Conservation (phyloP, 2,797 vertebrate genomes). For the Eospalax fontanierii region DNA sequence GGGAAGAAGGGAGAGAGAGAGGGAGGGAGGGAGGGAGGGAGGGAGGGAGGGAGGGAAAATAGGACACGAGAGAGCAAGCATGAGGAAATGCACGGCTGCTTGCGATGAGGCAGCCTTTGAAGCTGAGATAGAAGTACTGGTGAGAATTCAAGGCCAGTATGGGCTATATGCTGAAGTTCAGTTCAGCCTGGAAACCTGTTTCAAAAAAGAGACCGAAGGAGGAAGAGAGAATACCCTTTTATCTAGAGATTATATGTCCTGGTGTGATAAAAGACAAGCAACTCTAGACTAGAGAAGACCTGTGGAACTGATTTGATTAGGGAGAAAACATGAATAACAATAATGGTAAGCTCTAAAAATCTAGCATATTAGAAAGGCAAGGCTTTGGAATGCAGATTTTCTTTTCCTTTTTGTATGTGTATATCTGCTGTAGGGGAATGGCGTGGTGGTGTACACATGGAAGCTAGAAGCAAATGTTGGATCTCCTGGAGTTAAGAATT, state of each 20-base stretch:
- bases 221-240: not conserved
- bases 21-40: not conserved
- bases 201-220: not conserved
- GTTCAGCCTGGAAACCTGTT: not conserved
- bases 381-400: constrained; percentile 14
- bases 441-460: not conserved
- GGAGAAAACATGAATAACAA: constrained; percentile 1
- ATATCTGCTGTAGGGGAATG: not conserved
- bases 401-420: not conserved
- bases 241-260: constrained; percentile 8
- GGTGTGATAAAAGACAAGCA: constrained; percentile 27
- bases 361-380: not conserved
- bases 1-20: not conserved
- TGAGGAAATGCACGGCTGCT: too few species aligned
- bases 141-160: not conserved
- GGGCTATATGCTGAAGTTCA: not conserved
- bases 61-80: not conserved
- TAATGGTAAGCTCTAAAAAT: not conserved
- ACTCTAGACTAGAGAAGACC: not conserved
- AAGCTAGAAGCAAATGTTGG: not conserved
- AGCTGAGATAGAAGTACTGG: not conserved
- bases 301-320: not conserved
- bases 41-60: not conserved
- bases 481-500: not conserved
- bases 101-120: not conserved